Conservation (phyloP, 2,797 vertebrate genomes). For the Sebastes minor region DNA sequence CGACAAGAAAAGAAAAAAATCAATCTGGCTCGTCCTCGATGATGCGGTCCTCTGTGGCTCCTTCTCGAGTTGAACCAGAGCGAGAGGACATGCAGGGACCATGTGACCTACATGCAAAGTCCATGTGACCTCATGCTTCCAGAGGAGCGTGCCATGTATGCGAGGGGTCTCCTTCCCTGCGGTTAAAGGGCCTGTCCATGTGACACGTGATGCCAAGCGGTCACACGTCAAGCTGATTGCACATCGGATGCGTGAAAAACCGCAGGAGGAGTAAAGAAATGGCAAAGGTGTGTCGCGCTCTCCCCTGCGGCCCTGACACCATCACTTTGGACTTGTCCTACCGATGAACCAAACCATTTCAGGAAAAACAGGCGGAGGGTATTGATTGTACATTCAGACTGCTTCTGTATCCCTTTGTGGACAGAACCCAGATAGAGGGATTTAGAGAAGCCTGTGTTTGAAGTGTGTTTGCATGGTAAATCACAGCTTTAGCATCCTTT, state of each 20-base stretch:
- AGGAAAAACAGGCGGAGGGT: slow-evolving; percentile 27
- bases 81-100: slow-evolving; percentile 27
- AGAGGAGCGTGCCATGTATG: slow-evolving; percentile 35
- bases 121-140: slow-evolving; percentile 57
- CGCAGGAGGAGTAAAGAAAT: slow-evolving; percentile 60
- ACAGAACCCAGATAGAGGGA: slow-evolving; percentile 41
- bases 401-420: slow-evolving; percentile 18
- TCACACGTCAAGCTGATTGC: slow-evolving; percentile 77
- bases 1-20: background rate
- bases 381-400: slow-evolving; percentile 46
- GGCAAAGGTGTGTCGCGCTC: slow-evolving; percentile 58
- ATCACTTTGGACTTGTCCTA: slow-evolving; percentile 42
- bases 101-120: slow-evolving; percentile 69
- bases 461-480: slow-evolving; percentile 56
- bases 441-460: slow-evolving; percentile 44
- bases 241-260: slow-evolving; percentile 80
- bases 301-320: slow-evolving; percentile 57
- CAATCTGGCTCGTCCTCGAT: slow-evolving; percentile 9
- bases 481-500: slow-evolving; percentile 52
- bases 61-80: slow-evolving; percentile 27
- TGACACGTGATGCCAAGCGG: slow-evolving; percentile 60
- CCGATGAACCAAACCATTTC: slow-evolving; percentile 55
- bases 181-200: slow-evolving; percentile 58
- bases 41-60: slow-evolving; percentile 10
- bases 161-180: slow-evolving; percentile 53